Conservation (phyloP, 2,113 vertebrate species). For the Scytalopus superciliaris region DNA sequence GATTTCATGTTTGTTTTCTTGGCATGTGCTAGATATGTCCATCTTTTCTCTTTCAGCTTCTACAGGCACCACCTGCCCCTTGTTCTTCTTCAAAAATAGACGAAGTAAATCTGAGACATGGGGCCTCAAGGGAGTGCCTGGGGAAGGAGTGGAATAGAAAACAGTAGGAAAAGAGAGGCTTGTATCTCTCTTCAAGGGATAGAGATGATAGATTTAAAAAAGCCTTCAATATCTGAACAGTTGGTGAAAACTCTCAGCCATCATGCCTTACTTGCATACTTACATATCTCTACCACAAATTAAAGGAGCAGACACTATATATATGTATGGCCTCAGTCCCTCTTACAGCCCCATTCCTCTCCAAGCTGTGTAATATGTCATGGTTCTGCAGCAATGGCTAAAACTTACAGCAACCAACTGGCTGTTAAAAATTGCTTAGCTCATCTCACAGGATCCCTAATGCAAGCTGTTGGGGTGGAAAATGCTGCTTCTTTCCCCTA, state of each 20-base stretch:
- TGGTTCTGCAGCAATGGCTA: background rate
- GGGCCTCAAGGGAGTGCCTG: slow-evolving; percentile 1
- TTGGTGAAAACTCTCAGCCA: background rate
- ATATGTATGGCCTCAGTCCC: background rate
- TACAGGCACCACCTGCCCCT: slow-evolving; percentile 30
- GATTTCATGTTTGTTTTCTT: slow-evolving; percentile 57
- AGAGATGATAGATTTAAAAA: background rate
- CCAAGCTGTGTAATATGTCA: background rate
- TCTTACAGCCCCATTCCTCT: background rate
- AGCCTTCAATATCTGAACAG: background rate
- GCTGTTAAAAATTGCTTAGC: background rate
- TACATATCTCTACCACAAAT: background rate
- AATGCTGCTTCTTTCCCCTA: background rate
- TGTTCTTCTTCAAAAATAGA: slow-evolving; percentile 47
- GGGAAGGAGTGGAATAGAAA: slow-evolving; percentile 35
- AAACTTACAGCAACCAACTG: background rate
- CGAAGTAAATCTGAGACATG: slow-evolving; percentile 35
- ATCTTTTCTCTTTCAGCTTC: slow-evolving; percentile 50
- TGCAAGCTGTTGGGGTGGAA: background rate
- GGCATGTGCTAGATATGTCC: slow-evolving; percentile 39
- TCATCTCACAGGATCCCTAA: background rate
- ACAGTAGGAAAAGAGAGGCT: background rate
- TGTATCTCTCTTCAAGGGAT: background rate
- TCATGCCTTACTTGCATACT: background rate
- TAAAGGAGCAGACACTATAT: background rate